Conservation (phyloP, 2,113 vertebrate genomes). For the Tenebrosternarchus preto region DNA sequence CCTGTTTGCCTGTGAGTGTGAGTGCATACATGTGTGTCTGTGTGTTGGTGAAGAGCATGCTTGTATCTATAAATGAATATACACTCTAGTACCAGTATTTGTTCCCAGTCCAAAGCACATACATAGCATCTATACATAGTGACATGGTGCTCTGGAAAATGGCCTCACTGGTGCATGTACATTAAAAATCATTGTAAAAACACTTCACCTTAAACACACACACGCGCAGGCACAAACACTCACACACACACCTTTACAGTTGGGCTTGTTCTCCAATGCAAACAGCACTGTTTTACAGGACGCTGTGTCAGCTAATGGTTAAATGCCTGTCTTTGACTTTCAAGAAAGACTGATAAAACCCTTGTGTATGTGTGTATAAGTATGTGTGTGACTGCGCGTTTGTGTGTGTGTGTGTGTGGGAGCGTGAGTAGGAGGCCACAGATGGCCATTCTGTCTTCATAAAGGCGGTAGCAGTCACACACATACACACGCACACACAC, state of each 20-base stretch:
- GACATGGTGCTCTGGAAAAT: not conserved
- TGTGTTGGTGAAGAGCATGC: not conserved
- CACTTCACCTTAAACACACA: conserved; percentile 3
- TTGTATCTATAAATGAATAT: not conserved
- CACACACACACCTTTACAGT: not conserved
- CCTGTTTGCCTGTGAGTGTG: not conserved
- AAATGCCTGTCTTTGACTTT: conserved; percentile 19
- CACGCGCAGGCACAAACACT: no score
- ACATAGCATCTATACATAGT: conserved; percentile 19
- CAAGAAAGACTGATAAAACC: conserved; percentile 28
- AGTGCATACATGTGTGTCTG: conserved; percentile 16
- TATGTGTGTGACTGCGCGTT: conserved; percentile 14
- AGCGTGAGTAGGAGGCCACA: conserved; percentile 35
- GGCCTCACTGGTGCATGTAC: not conserved
- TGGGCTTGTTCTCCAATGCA: not conserved
- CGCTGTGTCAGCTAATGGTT: conserved; percentile 14
- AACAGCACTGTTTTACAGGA: conserved; percentile 24
- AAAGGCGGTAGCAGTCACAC: conserved; percentile 14
- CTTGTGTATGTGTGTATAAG: conserved; percentile 18
- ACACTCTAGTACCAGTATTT: not conserved
- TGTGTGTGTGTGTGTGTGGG: not conserved
- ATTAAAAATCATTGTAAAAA: conserved; percentile 31
- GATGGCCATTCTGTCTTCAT: conserved; percentile 37
- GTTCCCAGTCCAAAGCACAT: not conserved
- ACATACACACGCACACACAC: conserved; percentile 2